Evolutionary conservation across 2,888 invertebrate genomes (phyloP).

Genomic region (Luffia ferchaultella): DNA sequence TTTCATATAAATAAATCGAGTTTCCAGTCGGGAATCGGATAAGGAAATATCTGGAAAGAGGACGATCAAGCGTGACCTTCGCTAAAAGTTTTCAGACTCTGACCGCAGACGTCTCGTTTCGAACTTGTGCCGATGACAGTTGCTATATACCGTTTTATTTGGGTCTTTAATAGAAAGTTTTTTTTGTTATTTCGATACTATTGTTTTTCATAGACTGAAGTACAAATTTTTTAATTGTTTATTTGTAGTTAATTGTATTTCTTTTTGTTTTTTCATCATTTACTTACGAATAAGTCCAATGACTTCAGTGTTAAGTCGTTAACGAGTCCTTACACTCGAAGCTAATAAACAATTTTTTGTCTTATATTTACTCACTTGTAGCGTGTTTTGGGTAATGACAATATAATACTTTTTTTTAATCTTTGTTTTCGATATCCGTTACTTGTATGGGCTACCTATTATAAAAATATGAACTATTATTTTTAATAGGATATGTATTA

Average conservation of each 20-base stretch:
- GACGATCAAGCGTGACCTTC: neutral
- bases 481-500: too few relatives aligned
- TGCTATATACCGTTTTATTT: neutral
- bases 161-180: neutral
- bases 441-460: too few relatives aligned
- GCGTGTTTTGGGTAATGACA: too few relatives aligned
- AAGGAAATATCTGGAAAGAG: neutral
- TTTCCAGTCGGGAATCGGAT: neutral
- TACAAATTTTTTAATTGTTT: neutral
- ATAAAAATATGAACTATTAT: too few relatives aligned
- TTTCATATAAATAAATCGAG: neutral
- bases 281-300: neutral
- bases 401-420: too few relatives aligned
- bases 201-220: neutral
- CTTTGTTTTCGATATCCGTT: too few relatives aligned
- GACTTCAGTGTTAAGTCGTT: neutral
- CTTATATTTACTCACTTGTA: too few relatives aligned
- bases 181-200: neutral
- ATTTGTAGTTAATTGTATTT: neutral
- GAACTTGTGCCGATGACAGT: neutral
- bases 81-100: neutral
- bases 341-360: too few relatives aligned
- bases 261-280: neutral
- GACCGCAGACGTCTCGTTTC: neutral
- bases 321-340: too few relatives aligned